Base-by-base conservation (phyloP, 2,113 vertebrate species). In the Oryzias celebensis region DNA sequence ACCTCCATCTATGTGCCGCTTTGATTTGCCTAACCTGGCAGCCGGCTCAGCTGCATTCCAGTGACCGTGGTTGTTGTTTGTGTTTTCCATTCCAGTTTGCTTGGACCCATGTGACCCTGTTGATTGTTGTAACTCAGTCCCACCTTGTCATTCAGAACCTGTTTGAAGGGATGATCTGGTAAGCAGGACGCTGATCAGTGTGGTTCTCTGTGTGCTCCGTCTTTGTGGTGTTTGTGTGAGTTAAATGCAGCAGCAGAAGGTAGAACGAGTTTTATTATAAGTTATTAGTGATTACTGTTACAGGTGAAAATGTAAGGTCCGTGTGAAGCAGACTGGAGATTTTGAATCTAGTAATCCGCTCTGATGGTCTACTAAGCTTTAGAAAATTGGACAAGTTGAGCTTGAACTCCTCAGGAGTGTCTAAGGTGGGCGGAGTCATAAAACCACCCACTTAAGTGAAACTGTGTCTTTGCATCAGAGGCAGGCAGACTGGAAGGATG, bases 81-180 rank as follows among this genome's bases (percentile, higher is more conserved):
- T 89, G 83, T 90, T 82, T 91, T 88, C 90, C 89, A 93, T 96
- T 94, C 92, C 96, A 99, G 97, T 99, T 99, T 93, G 96, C 96
- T 88, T 99, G 97, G 97, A 99, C 96, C 91, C 97, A 99, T 94
- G 96, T 98, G 92, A 98, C 97, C 88, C 93, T 98, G 92, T 94
- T 99, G 94, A 98, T 99, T 90, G 97, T 94, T 91, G 97, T 99
- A 85, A 97, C 96, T 91, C 97, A 99, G 91, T 99, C 97, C 88
- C 97, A 99, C 93, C 96, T 99, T 89, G 94, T 99, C 92, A 98
- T 99, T 93, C 97, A 99, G 91, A 99, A 98, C 94, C 96, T 99
- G 90, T 99, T 98, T 95, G 97, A 99, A 94, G 96, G 97, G 84
- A 96, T 98, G 95, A 98, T 98, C 94, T 99, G 97, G 97, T 98